Percentiles rank a stretch among this genome's conserved stretches.
These are phyloP conservation scores for Triplophysa dalaica DNA, from an alignment of 2,113 vertebrate genomes.

Conservation along the genomic window DNA sequence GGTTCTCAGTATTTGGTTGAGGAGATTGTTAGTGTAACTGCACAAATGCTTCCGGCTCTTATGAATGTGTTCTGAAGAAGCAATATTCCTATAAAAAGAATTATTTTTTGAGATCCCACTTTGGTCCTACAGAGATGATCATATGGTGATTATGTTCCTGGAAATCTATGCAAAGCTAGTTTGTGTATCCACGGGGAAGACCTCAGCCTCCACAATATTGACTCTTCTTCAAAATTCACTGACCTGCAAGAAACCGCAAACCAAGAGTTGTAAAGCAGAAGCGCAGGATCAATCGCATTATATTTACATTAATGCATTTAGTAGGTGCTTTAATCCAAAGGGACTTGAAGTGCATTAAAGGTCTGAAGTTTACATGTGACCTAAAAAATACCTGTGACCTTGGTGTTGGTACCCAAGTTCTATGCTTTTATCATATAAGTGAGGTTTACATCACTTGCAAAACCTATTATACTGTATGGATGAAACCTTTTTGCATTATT, in stretches of 20 bases:
- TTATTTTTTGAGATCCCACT: slow-evolving; percentile 29
- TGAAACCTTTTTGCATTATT: neutral
- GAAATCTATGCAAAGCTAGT: slow-evolving; percentile 21
- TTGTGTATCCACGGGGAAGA: neutral
- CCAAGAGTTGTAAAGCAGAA: neutral
- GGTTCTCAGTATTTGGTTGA: slow-evolving; percentile 4
- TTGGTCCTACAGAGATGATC: slow-evolving; percentile 22
- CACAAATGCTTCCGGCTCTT: neutral
- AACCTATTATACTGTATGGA: no score
- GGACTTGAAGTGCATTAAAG: neutral
- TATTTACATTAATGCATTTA: neutral
- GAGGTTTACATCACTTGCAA: no score
- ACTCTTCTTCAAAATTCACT: slow-evolving; percentile 27
- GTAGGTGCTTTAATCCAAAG: neutral
- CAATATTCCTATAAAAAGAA: slow-evolving; percentile 28
- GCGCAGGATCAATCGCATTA: neutral
- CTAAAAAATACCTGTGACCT: no score
- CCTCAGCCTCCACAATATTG: slow-evolving; percentile 4
- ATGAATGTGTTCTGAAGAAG: slow-evolving; percentile 13
- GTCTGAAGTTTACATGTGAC: no score
- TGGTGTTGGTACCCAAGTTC: no score
- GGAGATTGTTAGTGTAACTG: no score
- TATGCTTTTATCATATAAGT: no score
- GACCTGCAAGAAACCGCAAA: slow-evolving; percentile 23
- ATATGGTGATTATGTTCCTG: slow-evolving; percentile 14